phyloP scores from a whole-genome alignment of 2,113 vertebrate species.

The Mellivora capensis region DNA sequence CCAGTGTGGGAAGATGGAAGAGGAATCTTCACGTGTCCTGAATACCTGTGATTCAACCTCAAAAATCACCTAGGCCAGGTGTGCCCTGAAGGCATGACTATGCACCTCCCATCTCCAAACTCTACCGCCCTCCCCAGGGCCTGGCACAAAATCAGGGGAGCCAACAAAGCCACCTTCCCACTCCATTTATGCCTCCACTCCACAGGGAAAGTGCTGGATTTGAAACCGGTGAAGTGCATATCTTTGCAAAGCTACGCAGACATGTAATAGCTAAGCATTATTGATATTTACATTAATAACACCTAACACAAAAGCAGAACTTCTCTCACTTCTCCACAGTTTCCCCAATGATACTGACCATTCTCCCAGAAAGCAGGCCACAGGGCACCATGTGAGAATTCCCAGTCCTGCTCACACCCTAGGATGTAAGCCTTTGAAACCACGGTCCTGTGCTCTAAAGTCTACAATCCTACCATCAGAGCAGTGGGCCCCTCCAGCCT shows the following conservation, averaged over 20 bases:
- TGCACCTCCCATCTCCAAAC: neutral
- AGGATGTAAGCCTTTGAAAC: neutral
- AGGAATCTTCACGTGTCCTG: neutral
- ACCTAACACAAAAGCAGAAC: neutral
- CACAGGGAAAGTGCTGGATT: neutral
- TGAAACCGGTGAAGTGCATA: neutral
- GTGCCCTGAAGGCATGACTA: neutral
- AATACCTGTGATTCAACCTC: neutral
- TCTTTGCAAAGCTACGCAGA: neutral
- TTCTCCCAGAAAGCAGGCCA: neutral
- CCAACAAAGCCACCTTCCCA: neutral
- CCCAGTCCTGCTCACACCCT: neutral
- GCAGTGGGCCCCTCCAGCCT: neutral
- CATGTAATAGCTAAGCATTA: neutral
- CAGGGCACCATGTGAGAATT: accelerated
- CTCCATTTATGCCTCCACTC: neutral
- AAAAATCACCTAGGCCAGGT: neutral
- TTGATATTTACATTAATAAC: neutral
- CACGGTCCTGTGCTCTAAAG: accelerated
- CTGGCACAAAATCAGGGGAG: neutral
- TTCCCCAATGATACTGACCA: neutral
- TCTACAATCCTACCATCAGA: neutral
- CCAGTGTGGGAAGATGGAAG: neutral
- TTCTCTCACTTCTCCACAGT: neutral
- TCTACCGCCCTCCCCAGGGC: neutral